Evolutionary conservation across 2,113 vertebrate species (phyloP).

Genomic region (Grantiella picta): DNA sequence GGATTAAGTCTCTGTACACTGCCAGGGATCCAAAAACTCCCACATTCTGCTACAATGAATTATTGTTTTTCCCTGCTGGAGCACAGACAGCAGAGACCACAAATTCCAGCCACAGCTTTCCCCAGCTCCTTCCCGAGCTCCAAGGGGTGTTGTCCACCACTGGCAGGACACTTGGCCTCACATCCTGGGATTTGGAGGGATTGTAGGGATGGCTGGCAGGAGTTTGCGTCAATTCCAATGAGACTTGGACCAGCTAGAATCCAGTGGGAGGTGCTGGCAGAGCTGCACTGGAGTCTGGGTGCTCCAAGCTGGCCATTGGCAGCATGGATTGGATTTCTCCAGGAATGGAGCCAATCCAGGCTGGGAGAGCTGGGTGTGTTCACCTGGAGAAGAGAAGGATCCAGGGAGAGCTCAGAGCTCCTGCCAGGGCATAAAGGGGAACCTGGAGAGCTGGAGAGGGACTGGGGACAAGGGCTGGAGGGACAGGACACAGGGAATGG

Average conservation of each 20-base stretch:
- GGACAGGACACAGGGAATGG: background rate
- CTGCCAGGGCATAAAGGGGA: background rate
- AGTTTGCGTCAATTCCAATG: background rate
- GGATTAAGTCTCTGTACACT: background rate
- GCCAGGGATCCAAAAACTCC: background rate
- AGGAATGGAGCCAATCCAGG: background rate
- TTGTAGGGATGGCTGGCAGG: background rate
- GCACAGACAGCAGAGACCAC: too few relatives aligned
- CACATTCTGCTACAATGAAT: background rate
- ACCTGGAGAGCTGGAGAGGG: background rate
- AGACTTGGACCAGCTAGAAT: background rate
- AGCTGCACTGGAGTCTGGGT: background rate
- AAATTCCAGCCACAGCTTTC: background rate
- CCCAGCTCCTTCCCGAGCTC: background rate
- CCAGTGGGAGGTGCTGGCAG: background rate
- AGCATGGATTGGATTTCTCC: background rate
- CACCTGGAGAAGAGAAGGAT: background rate
- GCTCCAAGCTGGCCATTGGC: background rate
- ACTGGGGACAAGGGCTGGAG: background rate
- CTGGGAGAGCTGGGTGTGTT: background rate
- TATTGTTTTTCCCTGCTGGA: background rate
- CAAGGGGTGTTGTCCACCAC: background rate
- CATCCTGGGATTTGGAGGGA: background rate
- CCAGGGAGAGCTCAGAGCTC: background rate
- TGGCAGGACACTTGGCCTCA: background rate